Evolutionary conservation across 2,888 invertebrate genomes (phyloP), one percentile per base, ranked within the genome.

Genomic region (Ferrisia virgata): DNA sequence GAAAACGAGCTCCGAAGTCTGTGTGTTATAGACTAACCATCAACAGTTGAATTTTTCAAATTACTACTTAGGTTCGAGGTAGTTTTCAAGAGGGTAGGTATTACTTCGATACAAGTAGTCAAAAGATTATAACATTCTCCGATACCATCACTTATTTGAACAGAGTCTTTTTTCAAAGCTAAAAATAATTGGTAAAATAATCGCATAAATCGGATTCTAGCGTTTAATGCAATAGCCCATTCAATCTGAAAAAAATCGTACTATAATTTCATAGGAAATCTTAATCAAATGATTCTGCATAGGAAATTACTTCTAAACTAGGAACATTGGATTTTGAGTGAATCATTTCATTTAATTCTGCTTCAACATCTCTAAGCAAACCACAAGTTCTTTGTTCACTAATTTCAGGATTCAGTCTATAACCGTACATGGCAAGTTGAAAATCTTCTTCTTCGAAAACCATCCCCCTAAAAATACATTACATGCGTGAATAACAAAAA

Each of bases 391-490:
- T 93, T 85, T 93, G 92, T 87, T 96, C 95, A 2, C 94, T 93
- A 82, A 96, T 92, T 88, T 96, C 95, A 43, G 93, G 93, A 76
- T 93, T 94, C 86, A 96, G 90, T 88, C 94, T 92, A 89, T 97
- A 96, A 69, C 96, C 96, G 88, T 97, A 98, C 76, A 94, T 93
- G 89, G 96, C 94, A 31, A 96, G 93, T 89, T 98, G 97, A 88
- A 98, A 98, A 88, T 99, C 98, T 90, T 99, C 99, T 89, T 98
- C 96, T 89, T 96, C 96, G 89, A 94, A 96, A 15, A 96, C 96
- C 88, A 93, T 92, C 31, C 95, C 96, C 87, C 93, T 93, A 86
- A 47, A 88, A 88, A 83, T 39, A 64, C 6, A 58, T 2, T 18
- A 82, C n/a, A 72, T n/a, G 3, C 15, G 43, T 79, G 15, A 43